Evolutionary conservation across 1,140 invertebrate genomes (phyloP).

Genomic region (Daktulosphaira vitifoliae): DNA sequence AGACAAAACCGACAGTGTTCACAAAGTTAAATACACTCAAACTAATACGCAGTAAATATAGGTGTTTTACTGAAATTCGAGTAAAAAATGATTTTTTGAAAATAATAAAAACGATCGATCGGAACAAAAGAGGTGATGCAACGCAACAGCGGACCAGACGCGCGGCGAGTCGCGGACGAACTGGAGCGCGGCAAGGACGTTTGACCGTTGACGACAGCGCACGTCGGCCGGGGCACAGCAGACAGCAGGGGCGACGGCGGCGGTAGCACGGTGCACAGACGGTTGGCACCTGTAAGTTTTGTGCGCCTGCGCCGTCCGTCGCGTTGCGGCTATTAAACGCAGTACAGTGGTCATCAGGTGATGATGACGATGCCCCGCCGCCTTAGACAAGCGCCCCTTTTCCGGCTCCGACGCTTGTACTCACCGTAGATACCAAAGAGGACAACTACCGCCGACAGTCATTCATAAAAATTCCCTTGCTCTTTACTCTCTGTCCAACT

Average conservation of each 20-base stretch:
- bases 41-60: no score
- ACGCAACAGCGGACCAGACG: neutral
- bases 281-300: slow-evolving; percentile 14
- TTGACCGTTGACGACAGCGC: slow-evolving; percentile 31
- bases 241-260: neutral
- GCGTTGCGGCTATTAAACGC: neutral
- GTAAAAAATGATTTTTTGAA: neutral
- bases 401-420: neutral
- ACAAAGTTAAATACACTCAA: no score
- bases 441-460: no score
- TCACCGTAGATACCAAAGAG: no score
- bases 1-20: no score
- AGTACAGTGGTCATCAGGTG: slow-evolving; percentile 17
- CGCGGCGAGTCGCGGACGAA: slow-evolving; percentile 25
- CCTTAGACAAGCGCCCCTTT: neutral
- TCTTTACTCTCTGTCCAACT: no score
- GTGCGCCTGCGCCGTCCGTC: slow-evolving; percentile 8
- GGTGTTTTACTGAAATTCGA: no score
- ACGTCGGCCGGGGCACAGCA: neutral
- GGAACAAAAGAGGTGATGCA: no score
- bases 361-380: neutral
- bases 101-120: neutral
- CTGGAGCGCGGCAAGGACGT: slow-evolving; percentile 33
- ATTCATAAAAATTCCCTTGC: no score
- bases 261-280: slow-evolving; percentile 7